Base-by-base conservation (phyloP, 2,888 invertebrate genomes). In the Folsomia manolachei region DNA sequence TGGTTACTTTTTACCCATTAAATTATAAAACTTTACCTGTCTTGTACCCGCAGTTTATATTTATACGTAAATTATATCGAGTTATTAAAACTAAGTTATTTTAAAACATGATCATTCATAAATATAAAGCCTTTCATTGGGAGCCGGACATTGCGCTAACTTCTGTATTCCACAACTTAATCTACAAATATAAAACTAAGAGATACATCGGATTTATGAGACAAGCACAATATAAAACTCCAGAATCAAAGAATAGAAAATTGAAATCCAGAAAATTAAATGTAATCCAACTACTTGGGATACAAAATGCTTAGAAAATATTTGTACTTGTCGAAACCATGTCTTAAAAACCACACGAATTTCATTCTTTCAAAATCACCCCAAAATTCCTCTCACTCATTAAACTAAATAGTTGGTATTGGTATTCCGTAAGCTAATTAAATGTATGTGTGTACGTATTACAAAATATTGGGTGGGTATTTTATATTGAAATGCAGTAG, bases 251-350 rank as follows among this genome's bases (percentile, higher is more conserved):
- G n/a, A 56, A 56, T 51, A 11, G 51, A 11, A 26, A 63, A 24
- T 26, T 63, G 27, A 25, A 63, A 63, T 18, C 21, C 24, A n/a
- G n/a, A 25, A 63, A 63, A 11, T 25, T 69, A 61, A 60, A 27
- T 61, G 60, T 61, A 39, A 39, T 39, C 39, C 4, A 39, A 4
- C 39, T n/a, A n/a, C n/a, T n/a, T n/a, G 51, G 56, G 53, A 67
- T 72, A 72, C 69, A 72, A 72, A 72, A 72, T 72, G 72, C 69
- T 72, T 72, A 72, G 72, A 72, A 72, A 72, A 72, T 14, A 7
- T 72, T 72, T 72, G 72, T 72, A 72, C 72, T 72, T 26, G 60
- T 71, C 26, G 61, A 71, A 71, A 67, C 60, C 24, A 66, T 53
- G n/a, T n/a, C n/a, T n/a, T n/a, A n/a, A n/a, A n/a, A n/a, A n/a